These are phyloP conservation scores for Operophtera brumata DNA, from an alignment of 2,888 invertebrate species.

Conservation along the genomic window DNA sequence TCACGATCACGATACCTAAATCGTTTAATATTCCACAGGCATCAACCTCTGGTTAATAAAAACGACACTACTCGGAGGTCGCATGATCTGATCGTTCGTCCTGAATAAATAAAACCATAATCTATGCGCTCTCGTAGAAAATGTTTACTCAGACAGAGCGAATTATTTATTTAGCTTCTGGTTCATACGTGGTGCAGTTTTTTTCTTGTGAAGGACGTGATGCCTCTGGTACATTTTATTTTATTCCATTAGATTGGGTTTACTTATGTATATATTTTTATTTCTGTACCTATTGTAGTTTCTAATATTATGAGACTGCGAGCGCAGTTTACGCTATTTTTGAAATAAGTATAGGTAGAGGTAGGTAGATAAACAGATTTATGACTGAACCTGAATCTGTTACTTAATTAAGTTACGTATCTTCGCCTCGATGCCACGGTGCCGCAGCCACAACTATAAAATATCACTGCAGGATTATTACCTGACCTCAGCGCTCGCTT, in stretches of 20 bases:
- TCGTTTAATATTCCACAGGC: constrained; percentile 35
- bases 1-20: constrained; percentile 9
- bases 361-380: too few species aligned
- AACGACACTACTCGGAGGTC: constrained; percentile 48
- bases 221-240: neutral
- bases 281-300: neutral
- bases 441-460: neutral
- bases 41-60: constrained; percentile 46
- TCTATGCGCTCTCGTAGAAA: constrained; percentile 40
- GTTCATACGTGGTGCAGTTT: constrained; percentile 18
- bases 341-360: too few species aligned
- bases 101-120: constrained; percentile 51
- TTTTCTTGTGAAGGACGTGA: constrained; percentile 11
- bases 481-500: constrained; percentile 89
- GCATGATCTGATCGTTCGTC: constrained; percentile 44
- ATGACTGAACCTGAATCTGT: too few species aligned
- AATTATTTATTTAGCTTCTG: constrained; percentile 40
- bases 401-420: too few species aligned
- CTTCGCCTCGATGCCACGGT: neutral
- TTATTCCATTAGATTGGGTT: neutral
- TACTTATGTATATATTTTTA: too few species aligned
- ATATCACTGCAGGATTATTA: constrained; percentile 42
- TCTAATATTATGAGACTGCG: too few species aligned
- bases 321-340: too few species aligned
- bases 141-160: constrained; percentile 43